Base-by-base conservation (phyloP, 2,797 vertebrate species). In the Aplochiton taeniatus region DNA sequence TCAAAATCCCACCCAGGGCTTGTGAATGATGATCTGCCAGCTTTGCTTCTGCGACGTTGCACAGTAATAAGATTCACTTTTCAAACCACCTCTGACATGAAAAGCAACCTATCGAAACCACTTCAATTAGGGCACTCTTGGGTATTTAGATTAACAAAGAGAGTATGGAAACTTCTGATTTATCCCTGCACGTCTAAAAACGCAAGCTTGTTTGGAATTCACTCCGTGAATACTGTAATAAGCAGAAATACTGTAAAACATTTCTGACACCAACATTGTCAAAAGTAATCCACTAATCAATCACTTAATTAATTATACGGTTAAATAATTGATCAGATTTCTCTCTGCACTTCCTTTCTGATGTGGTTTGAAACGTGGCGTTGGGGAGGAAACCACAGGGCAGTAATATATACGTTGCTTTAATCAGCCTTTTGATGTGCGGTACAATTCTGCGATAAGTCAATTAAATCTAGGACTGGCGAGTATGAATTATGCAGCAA, bases 391-490 rank as follows among this genome's bases (percentile, higher is more conserved):
- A 79, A 83, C 60, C 60, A 74, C 20, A 4, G 76, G 87, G 76
- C 87, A 86, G 81, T 90, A 83, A 90, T 86, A 87, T 91, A 90
- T 91, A 92, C 90, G 82, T 90, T 83, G 87, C 89, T 91, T 90
- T 91, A 91, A 92, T 92, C 90, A 86, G 65, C 73, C 84, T 87
- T 91, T 92, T 91, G 89, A 93, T 93, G 89, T 87, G 83, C 85
- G 77, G 82, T 83, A 90, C 88, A 90, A 90, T 90, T 88, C 87
- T 64, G 81, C 84, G 68, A 90, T 91, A 91, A 91, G 88, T 93
- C 91, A 93, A 91, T 93, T 92, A 93, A 92, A 93, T 90, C 85
- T 86, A 89, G 87, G 90, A 81, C 91, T 88, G 83, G 87, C 68
- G 80, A 86, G 78, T 79, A 92, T 93, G 82, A 93, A 93, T 93